phyloP scores from a whole-genome alignment of 2,113 vertebrate species.

The Narcine bancroftii region DNA sequence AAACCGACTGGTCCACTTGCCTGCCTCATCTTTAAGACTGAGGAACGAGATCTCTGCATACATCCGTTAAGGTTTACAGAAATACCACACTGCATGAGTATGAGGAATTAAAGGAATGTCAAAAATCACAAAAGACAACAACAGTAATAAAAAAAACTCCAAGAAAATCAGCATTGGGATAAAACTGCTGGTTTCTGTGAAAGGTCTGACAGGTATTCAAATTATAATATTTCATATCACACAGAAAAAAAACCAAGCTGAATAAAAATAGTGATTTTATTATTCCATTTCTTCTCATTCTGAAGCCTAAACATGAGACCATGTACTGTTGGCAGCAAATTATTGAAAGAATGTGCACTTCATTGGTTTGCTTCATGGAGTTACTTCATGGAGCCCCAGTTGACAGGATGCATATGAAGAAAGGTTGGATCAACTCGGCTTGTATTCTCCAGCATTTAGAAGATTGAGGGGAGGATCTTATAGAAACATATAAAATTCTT shows the following conservation, averaged over 20 bases:
- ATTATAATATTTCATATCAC: not conserved
- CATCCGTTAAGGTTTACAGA: not conserved
- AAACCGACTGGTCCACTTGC: not conserved
- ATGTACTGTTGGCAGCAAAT: not conserved
- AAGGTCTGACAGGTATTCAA: conserved; percentile 2
- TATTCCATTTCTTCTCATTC: not conserved
- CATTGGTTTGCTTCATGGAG: not conserved
- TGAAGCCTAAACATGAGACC: not conserved
- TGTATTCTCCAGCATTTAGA: too few relatives aligned
- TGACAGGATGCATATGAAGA: not conserved
- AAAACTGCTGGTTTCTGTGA: not conserved
- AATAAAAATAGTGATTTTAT: not conserved
- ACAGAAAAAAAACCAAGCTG: not conserved
- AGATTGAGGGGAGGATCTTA: too few relatives aligned
- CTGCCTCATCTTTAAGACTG: conserved; percentile 16
- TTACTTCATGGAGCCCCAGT: not conserved
- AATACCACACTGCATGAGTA: not conserved
- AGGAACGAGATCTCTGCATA: not conserved
- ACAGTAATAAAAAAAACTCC: not conserved
- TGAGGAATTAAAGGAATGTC: conserved; percentile 3
- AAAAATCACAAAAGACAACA: not conserved
- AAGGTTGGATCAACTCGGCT: too few relatives aligned
- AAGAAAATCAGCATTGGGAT: not conserved
- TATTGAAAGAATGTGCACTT: not conserved
- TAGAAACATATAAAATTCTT: too few relatives aligned